Base-by-base conservation (phyloP, 2,888 invertebrate genomes). In the Papilio elwesi region DNA sequence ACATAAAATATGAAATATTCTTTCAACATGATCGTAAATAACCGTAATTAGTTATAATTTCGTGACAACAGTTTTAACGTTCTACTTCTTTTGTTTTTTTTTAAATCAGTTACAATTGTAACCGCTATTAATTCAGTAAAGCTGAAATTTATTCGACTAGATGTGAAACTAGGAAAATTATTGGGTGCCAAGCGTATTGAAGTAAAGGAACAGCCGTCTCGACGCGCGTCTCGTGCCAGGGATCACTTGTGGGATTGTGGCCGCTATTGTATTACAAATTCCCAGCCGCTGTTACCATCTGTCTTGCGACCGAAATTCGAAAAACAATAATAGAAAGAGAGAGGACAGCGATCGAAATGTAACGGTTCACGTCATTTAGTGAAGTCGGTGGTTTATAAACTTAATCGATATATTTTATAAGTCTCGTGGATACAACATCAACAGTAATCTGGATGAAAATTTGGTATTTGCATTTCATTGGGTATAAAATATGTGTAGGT, bases 101-200 rank as follows among this genome's bases (percentile, higher is more conserved):
- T 53, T 55, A 55, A 64, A 64, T 64, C 62, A 43, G 55, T 64
- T 55, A 62, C 43, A 51, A 74, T 70, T 62, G 71, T 68, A 63
- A 72, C 76, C 73, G 79, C 81, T 65, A 70, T 72, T 74, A 69
- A 71, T 76, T 73, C 72, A 67, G 71, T 63, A 69, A 71, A 68
- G 71, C 65, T 74, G 88, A 88, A 89, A 88, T 90, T 88, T 87
- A 90, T 87, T 85, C 81, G 84, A 82, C 83, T 85, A 86, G 85
- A 86, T 79, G 82, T 80, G 82, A 82, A 80, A 81, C 78, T 82
- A 78, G 81, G 83, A 87, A 86, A 90, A 87, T 90, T 89, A 89
- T 90, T 85, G 89, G 84, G 90, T 93, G 92, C 92, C 93, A 92
- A 92, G 85, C 88, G 85, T 87, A 87, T 82, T 92, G 91, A 91